Percentiles rank a stretch among this genome's conserved stretches.
Conservation (phyloP, 2,888 invertebrate species). For the Aphidoletes aphidimyza region DNA sequence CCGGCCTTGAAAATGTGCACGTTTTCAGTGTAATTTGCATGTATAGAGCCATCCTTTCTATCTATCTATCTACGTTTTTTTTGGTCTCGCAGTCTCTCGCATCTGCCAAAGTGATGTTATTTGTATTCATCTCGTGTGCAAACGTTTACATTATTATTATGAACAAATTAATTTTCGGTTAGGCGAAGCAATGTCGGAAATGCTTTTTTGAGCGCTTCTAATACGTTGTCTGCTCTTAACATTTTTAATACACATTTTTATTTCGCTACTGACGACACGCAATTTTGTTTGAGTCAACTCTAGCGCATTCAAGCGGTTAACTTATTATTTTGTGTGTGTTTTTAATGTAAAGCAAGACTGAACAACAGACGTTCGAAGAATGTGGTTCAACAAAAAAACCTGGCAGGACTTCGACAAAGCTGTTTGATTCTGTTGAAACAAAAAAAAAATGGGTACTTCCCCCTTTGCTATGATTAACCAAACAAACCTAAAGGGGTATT, state of each 20-base stretch:
- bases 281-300: not conserved
- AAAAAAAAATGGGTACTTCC: too few relatives aligned
- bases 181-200: not conserved
- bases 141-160: constrained; percentile 38
- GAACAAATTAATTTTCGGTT: constrained; percentile 37
- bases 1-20: constrained; percentile 34
- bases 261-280: not conserved
- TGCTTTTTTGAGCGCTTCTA: not conserved
- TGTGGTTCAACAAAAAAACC: not conserved
- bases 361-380: not conserved
- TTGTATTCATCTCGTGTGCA: constrained; percentile 38
- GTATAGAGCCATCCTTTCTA: not conserved
- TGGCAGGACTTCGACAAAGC: too few relatives aligned
- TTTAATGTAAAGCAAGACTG: not conserved
- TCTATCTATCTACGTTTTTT: not conserved
- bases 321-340: not conserved
- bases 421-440: too few relatives aligned
- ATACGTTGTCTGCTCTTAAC: not conserved
- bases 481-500: too few relatives aligned
- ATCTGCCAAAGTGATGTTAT: not conserved
- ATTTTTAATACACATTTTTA: not conserved
- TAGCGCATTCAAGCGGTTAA: not conserved
- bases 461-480: too few relatives aligned
- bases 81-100: not conserved
- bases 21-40: constrained; percentile 23